Base-by-base conservation (phyloP, 2,113 vertebrate genomes). In the Sminthopsis crassicaudata region DNA sequence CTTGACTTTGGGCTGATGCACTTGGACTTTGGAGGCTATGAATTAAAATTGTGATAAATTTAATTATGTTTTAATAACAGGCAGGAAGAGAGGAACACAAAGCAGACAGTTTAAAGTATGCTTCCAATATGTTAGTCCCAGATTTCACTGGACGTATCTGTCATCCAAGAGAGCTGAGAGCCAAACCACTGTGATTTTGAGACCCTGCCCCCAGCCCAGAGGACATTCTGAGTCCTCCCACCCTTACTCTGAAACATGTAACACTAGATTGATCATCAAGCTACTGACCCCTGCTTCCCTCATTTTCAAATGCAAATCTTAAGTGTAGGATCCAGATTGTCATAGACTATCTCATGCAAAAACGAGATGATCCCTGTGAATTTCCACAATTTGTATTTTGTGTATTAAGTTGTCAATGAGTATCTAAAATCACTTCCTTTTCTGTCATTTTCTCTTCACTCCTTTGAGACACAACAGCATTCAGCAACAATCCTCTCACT, bases 351-450 rank as follows among this genome's bases (percentile, higher is more conserved):
- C 46, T 84, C 90, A 93, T 42, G 22, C 8, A 42, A 93, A 94
- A 95, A 97, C 55, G 95, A 97, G 94, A 96, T 46, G 57, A 91
- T 84, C 94, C 46, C 88, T 98, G 96, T 97, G 98, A 98, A 97
- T 98, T 23, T 0, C 97, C 96, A 98, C 97, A 97, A 95, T 99
- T 98, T 99, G 98, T 98, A 98, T 98, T 98, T 98, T 98, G 98
- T 99, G 98, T 99, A 99, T 99, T 99, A 99, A 99, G 99, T 99
- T 99, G 99, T 99, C 99, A 99, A 98, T 50, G 98, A 98, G 98
- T 98, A 99, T 99, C 99, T 99, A 99, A 99, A 99, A 99, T 99
- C 99, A 99, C 99, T 99, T 99, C 99, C 98, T 99, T 98, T 99
- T 99, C 99, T 99, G 98, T 98, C 98, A 99, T 97, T 98, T 98